Evolutionary conservation across 1,140 invertebrate species (phyloP).

Genomic region (Tetranychus cinnabarinus): DNA sequence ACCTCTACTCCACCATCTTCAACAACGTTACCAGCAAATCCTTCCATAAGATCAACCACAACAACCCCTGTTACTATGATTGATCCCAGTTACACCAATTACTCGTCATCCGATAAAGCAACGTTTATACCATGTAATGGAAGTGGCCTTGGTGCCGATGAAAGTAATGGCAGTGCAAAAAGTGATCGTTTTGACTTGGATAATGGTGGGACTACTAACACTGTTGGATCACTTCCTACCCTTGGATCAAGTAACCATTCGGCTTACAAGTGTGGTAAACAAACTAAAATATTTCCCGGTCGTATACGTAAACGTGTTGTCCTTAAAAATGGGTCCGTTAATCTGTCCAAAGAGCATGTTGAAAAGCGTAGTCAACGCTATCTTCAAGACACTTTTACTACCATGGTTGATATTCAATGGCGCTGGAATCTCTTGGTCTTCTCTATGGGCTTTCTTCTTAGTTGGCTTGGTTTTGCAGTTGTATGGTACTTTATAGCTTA

Average conservation of each 20-base stretch:
- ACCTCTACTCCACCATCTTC: too few species aligned
- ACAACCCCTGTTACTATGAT: too few species aligned
- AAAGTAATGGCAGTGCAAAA: too few species aligned
- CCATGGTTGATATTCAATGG: constrained; percentile 70
- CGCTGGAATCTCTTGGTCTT: constrained; percentile 87
- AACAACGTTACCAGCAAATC: too few species aligned
- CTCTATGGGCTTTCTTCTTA: constrained; percentile 64
- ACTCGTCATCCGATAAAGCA: too few species aligned
- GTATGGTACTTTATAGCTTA: constrained; percentile 82
- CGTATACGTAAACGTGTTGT: constrained; percentile 56
- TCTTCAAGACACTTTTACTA: constrained; percentile 28
- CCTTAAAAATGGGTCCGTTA: constrained; percentile 80
- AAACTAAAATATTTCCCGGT: constrained; percentile 18
- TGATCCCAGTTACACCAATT: too few species aligned
- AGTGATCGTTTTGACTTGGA: too few species aligned
- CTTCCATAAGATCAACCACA: too few species aligned
- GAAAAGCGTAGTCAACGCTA: constrained; percentile 61
- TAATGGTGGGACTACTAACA: too few species aligned
- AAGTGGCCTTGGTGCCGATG: too few species aligned
- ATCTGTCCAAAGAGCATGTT: constrained; percentile 71
- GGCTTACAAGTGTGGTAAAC: background rate
- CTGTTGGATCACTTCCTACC: too few species aligned
- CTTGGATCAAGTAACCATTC: background rate
- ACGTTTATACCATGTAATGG: too few species aligned
- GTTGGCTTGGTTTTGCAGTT: constrained; percentile 71